These are phyloP conservation scores for Poecilia latipinna DNA, from an alignment of 2,113 vertebrate species.

Conservation along the genomic window DNA sequence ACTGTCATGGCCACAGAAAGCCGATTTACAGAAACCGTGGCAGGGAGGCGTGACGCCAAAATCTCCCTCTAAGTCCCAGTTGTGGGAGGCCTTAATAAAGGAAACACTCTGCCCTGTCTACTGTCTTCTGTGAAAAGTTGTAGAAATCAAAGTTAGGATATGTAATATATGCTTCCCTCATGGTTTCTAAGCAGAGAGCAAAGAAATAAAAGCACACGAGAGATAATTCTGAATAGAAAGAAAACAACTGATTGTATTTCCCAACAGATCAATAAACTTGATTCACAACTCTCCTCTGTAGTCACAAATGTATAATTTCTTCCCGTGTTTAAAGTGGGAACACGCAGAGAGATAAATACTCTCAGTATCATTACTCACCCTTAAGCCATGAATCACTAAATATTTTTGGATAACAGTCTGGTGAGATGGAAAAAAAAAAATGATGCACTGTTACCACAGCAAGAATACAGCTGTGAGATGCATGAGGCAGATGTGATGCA, in stretches of 20 bases:
- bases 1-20: slow-evolving; percentile 78
- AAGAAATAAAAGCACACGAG: neutral
- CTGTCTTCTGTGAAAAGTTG: slow-evolving; percentile 49
- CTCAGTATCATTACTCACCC: neutral
- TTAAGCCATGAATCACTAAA: slow-evolving; percentile 15
- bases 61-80: slow-evolving; percentile 74
- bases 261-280: slow-evolving; percentile 5
- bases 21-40: slow-evolving; percentile 76
- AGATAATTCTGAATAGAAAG: neutral
- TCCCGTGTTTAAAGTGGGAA: slow-evolving; percentile 2
- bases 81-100: slow-evolving; percentile 72
- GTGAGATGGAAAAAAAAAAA: neutral
- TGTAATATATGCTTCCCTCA: slow-evolving; percentile 13
- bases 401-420: slow-evolving; percentile 6
- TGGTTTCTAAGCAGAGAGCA: slow-evolving; percentile 2
- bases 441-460: neutral
- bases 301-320: neutral
- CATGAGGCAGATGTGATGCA: slow-evolving; percentile 2
- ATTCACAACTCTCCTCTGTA: neutral
- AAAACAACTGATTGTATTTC: neutral
- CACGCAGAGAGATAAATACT: neutral
- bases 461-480: slow-evolving; percentile 11
- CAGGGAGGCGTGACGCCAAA: slow-evolving; percentile 75
- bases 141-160: slow-evolving; percentile 28
- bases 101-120: slow-evolving; percentile 47